Conservation (phyloP, 2,797 vertebrate species). For the Oryzias sinensis region DNA sequence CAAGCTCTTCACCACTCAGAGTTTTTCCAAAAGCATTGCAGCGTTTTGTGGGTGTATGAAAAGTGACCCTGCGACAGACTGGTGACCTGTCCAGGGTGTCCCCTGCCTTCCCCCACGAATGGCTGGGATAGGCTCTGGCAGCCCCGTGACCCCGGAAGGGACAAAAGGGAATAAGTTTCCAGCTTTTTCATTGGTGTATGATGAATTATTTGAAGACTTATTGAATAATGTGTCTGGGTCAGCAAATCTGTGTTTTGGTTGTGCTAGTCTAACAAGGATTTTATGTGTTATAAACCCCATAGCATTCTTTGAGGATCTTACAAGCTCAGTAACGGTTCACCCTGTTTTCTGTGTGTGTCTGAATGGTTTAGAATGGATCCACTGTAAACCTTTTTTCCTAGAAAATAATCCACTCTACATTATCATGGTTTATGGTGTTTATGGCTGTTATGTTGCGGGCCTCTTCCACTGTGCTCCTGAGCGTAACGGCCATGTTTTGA, state of each 20-base stretch:
- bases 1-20: too few species aligned
- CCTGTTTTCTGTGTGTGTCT: slow-evolving; percentile 22
- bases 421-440: slow-evolving; percentile 6
- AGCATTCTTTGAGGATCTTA: slow-evolving; percentile 15
- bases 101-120: too few species aligned
- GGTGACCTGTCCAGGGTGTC: too few species aligned
- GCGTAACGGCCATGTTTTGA: slow-evolving; percentile 25
- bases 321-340: slow-evolving; percentile 34
- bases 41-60: too few species aligned
- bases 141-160: too few species aligned
- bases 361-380: slow-evolving; percentile 16
- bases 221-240: slow-evolving; percentile 20
- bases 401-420: slow-evolving; percentile 39
- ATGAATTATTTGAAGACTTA: slow-evolving; percentile 21
- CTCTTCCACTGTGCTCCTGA: slow-evolving; percentile 2
- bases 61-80: too few species aligned
- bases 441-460: slow-evolving; percentile 11
- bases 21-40: too few species aligned
- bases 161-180: slow-evolving; percentile 7
- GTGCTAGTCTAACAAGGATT: slow-evolving; percentile 37
- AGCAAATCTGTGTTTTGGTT: slow-evolving; percentile 35
- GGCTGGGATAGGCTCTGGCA: too few species aligned
- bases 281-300: slow-evolving; percentile 29
- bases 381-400: slow-evolving; percentile 11
- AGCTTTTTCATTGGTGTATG: slow-evolving; percentile 17